A percentile compares a stretch with the other conserved stretches of the same genome.
These are phyloP conservation scores for Malurus splendens DNA, from an alignment of 2,797 vertebrate species.

Conservation along the genomic window DNA sequence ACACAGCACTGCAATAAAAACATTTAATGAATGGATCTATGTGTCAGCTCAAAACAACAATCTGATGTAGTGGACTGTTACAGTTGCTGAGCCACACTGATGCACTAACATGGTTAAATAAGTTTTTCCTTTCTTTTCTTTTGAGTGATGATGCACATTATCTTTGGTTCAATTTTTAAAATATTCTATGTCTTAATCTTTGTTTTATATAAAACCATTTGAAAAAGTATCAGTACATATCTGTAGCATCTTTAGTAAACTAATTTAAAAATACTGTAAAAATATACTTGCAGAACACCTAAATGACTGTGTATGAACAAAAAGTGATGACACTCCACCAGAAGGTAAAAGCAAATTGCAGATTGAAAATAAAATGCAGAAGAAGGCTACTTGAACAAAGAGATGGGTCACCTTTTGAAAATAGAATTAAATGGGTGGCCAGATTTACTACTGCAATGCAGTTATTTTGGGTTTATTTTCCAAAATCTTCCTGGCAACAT, in stretches of 20 bases:
- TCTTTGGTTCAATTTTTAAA: not conserved
- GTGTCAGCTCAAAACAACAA: not conserved
- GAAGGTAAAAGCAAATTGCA: not conserved
- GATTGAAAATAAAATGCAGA: not conserved
- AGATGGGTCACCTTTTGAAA: not conserved
- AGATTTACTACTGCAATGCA: not conserved
- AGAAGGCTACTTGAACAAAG: not conserved
- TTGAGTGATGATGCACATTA: not conserved
- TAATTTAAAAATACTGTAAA: not conserved
- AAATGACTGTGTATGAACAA: not conserved
- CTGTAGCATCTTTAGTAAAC: not conserved
- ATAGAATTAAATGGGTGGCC: not conserved
- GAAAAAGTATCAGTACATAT: not conserved
- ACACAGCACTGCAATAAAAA: not conserved
- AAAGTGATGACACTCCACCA: not conserved
- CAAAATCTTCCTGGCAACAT: constrained; percentile 15
- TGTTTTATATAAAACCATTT: not conserved
- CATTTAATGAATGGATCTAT: not conserved
- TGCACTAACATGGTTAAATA: not conserved
- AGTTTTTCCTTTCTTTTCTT: not conserved
- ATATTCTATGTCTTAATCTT: not conserved
- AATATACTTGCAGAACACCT: not conserved
- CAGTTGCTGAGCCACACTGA: not conserved
- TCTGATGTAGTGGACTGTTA: not conserved
- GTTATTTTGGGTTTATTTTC: not conserved